Conservation (phyloP, 2,113 vertebrate genomes). For the Ardeotis arabs region DNA sequence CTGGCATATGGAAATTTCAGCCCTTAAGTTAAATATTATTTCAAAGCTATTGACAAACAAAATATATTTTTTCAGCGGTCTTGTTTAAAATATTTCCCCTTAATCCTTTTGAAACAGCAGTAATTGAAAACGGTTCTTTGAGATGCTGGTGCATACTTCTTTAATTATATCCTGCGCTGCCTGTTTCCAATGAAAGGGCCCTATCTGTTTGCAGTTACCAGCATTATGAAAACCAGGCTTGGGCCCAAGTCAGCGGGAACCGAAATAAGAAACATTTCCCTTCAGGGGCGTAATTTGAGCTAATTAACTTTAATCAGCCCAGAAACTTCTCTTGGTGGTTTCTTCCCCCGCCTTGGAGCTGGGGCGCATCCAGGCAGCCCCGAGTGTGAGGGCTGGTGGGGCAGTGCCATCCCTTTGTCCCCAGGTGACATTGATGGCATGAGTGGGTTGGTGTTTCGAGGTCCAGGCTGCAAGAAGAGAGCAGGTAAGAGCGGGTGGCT, state of each 20-base stretch:
- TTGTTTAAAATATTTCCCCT: constrained; percentile 78
- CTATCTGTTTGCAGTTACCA: constrained; percentile 77
- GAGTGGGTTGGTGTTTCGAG: not conserved
- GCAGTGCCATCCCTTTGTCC: not conserved
- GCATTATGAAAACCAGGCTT: constrained; percentile 79
- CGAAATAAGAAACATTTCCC: constrained; percentile 73
- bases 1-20: constrained; percentile 69
- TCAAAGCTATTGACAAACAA: constrained; percentile 80
- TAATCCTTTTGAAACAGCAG: constrained; percentile 73
- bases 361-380: not conserved
- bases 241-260: constrained; percentile 70
- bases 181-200: constrained; percentile 75
- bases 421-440: not conserved
- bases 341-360: constrained; percentile 44
- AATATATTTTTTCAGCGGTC: constrained; percentile 79
- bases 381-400: fast-evolving
- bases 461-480: not conserved
- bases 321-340: constrained; percentile 60
- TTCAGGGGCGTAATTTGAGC: constrained; percentile 74
- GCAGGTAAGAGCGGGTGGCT: not conserved
- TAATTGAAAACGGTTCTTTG: constrained; percentile 78
- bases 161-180: constrained; percentile 74
- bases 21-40: constrained; percentile 76
- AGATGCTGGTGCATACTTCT: constrained; percentile 72
- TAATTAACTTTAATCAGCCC: constrained; percentile 77